Conservation (phyloP, 2,797 vertebrate genomes). For the Thalassophryne amazonica region DNA sequence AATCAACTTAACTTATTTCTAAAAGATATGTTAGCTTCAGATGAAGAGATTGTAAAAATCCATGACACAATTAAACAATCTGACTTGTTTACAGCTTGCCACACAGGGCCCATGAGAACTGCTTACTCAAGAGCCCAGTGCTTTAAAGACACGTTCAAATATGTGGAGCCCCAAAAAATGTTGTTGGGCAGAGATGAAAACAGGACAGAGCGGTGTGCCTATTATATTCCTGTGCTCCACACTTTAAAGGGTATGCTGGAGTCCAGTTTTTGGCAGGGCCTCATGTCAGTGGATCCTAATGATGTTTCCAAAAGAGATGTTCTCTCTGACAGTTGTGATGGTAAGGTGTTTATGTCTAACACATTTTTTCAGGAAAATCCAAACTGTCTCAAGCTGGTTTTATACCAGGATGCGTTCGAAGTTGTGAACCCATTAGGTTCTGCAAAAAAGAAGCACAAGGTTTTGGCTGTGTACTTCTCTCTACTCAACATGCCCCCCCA, state of each 20-base stretch:
- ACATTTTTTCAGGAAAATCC: constrained; percentile 13
- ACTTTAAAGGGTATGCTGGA: background rate
- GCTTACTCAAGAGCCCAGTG: constrained; percentile 20
- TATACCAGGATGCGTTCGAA: constrained; percentile 5
- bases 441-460: constrained; percentile 6
- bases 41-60: constrained; percentile 22
- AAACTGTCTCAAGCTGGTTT: constrained; percentile 1
- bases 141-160: constrained; percentile 31
- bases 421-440: constrained; percentile 6
- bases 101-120: constrained; percentile 12
- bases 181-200: constrained; percentile 25
- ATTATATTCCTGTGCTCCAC: constrained; percentile 10
- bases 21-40: constrained; percentile 10
- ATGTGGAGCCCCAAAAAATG: constrained; percentile 4
- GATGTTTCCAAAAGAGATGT: constrained; percentile 1
- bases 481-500: background rate
- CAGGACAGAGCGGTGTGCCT: constrained; percentile 7
- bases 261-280: background rate
- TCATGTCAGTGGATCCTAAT: background rate
- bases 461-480: constrained; percentile 10
- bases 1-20: constrained; percentile 2
- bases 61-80: constrained; percentile 18
- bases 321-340: background rate
- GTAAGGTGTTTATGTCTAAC: constrained; percentile 2
- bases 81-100: constrained; percentile 17